A percentile compares a stretch with the other conserved stretches of the same genome.
Conservation (phyloP, 2,888 invertebrate species). For the Philereme vetulata region DNA sequence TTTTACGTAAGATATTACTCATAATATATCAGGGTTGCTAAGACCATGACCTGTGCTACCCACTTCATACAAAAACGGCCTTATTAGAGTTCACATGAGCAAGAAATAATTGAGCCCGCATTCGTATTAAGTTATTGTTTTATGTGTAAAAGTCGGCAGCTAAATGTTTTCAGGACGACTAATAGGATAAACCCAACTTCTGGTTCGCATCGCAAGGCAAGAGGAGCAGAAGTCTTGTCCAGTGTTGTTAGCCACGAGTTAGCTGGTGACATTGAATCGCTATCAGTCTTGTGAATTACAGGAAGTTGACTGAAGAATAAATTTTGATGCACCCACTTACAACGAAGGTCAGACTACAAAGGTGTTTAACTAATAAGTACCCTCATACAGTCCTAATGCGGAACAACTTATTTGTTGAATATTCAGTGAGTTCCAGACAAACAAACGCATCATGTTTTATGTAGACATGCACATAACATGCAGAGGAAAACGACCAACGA, state of each 20-base stretch:
- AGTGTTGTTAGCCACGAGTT: too few species aligned
- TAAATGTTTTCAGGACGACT: not conserved
- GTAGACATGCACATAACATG: slow-evolving; percentile 44
- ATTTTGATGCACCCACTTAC: slow-evolving; percentile 22
- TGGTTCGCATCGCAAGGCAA: too few species aligned
- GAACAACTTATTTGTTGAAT: slow-evolving; percentile 50
- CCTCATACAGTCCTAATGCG: slow-evolving; percentile 42
- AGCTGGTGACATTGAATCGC: slow-evolving; percentile 4
- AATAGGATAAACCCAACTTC: not conserved
- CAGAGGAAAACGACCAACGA: slow-evolving; percentile 71
- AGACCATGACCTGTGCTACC: slow-evolving; percentile 22
- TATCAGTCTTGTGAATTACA: slow-evolving; percentile 19
- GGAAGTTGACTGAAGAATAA: slow-evolving; percentile 14
- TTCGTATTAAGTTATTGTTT: slow-evolving; percentile 7
- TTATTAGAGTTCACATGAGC: slow-evolving; percentile 18
- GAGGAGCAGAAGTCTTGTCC: too few species aligned
- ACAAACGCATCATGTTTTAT: slow-evolving; percentile 58
- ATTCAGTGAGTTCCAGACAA: slow-evolving; percentile 49
- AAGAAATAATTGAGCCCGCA: slow-evolving; percentile 13
- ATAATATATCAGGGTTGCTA: slow-evolving; percentile 3
- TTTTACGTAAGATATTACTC: too few species aligned
- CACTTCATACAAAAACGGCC: slow-evolving; percentile 17
- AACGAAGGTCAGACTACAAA: slow-evolving; percentile 26
- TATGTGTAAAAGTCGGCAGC: not conserved
- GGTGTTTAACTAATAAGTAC: slow-evolving; percentile 26